Percentiles rank a stretch among this genome's conserved stretches.
phyloP scores from a whole-genome alignment of 1,140 invertebrate genomes.

The Aphis craccivora region DNA sequence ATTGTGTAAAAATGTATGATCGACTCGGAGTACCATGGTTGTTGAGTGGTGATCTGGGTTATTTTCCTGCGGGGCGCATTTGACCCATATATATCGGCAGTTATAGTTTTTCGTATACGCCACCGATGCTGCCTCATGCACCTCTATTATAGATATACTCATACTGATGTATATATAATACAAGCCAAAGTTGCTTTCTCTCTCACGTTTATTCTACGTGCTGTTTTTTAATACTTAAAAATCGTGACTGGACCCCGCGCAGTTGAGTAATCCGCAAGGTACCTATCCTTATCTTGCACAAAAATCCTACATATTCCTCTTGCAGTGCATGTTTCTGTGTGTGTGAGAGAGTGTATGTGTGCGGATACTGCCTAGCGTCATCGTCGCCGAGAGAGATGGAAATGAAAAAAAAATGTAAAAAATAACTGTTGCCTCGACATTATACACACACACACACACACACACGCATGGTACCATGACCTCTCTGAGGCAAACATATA shows the following conservation, averaged over 20 bases:
- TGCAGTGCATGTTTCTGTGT: background rate
- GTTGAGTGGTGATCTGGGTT: background rate
- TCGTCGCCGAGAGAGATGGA: background rate
- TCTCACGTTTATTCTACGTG: conserved; percentile 8
- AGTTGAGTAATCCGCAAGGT: conserved; percentile 31
- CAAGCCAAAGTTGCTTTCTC: conserved; percentile 27
- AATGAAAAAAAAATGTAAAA: background rate
- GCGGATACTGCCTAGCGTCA: background rate
- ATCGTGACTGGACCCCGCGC: conserved; percentile 30
- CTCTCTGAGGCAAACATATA: background rate
- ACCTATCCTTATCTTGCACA: conserved; percentile 19
- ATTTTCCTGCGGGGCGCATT: background rate
- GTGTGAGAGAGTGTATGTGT: background rate
- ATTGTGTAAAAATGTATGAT: background rate
- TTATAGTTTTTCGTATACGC: background rate
- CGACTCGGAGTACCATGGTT: background rate
- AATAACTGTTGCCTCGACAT: conserved; percentile 15
- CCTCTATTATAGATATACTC: background rate
- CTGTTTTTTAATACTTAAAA: conserved; percentile 37
- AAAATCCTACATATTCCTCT: conserved; percentile 7
- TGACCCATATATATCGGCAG: background rate
- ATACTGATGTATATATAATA: background rate
- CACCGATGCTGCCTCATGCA: background rate
- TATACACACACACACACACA: background rate
- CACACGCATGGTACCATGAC: background rate